phyloP scores from a whole-genome alignment of 2,113 vertebrate species.

The Lucifuga dentata region DNA sequence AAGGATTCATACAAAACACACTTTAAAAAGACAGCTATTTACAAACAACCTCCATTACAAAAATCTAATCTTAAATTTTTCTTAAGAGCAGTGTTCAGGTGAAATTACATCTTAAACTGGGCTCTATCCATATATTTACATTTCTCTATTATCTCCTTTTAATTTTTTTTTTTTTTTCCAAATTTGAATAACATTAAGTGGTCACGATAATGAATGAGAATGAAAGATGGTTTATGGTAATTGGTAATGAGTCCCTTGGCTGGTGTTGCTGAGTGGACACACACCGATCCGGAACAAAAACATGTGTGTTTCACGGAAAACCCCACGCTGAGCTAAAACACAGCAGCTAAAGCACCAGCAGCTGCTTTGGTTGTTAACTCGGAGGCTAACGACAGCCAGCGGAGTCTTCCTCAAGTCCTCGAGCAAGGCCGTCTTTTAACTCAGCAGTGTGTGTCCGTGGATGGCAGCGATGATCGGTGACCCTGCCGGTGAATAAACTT shows the following conservation, averaged over 20 bases:
- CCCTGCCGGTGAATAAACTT: conserved; percentile 63
- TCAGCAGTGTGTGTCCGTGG: conserved; percentile 59
- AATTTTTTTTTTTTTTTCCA: conserved; percentile 35
- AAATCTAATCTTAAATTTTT: conserved; percentile 84
- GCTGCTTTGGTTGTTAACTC: conserved; percentile 78
- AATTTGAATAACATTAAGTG: conserved; percentile 74
- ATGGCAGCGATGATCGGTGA: conserved; percentile 63
- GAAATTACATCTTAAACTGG: conserved; percentile 82
- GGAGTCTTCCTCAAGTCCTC: conserved; percentile 65
- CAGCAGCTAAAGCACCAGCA: conserved; percentile 73
- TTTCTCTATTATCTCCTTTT: conserved; percentile 50
- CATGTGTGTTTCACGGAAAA: conserved; percentile 76
- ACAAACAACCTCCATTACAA: conserved; percentile 85
- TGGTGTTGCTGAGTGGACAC: conserved; percentile 72
- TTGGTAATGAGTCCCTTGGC: conserved; percentile 78
- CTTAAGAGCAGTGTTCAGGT: conserved; percentile 83
- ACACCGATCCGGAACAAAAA: conserved; percentile 75
- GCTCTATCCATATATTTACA: conserved; percentile 86
- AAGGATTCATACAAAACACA: conserved; percentile 90
- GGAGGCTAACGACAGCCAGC: conserved; percentile 73
- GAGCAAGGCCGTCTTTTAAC: conserved; percentile 68
- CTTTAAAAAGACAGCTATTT: conserved; percentile 88
- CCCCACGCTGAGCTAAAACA: conserved; percentile 73
- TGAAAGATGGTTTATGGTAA: conserved; percentile 75
- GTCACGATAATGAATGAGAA: conserved; percentile 73